Percentiles rank a stretch among this genome's conserved stretches.
These are phyloP conservation scores for Sycophila texana DNA, from an alignment of 2,888 invertebrate genomes.

Conservation along the genomic window DNA sequence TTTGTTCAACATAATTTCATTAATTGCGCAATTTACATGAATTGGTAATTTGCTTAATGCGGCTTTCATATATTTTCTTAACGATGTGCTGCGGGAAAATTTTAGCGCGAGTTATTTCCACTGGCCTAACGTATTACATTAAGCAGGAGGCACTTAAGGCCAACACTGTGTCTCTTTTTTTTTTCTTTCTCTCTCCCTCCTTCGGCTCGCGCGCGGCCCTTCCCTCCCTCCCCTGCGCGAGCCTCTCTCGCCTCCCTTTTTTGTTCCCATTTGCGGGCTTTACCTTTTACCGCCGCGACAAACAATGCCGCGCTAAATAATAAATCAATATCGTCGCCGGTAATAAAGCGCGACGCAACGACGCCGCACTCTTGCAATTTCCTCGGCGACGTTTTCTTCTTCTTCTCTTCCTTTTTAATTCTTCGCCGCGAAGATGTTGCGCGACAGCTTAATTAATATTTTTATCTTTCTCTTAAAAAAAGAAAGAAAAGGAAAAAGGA, in stretches of 20 bases:
- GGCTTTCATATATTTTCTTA: constrained; percentile 17
- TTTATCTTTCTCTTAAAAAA: background rate
- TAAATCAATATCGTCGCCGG: constrained; percentile 67
- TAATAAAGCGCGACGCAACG: constrained; percentile 59
- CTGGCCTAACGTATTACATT: constrained; percentile 37
- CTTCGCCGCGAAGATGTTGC: background rate
- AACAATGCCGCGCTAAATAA: constrained; percentile 64
- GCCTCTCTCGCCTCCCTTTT: constrained; percentile 7
- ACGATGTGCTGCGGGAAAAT: constrained; percentile 16
- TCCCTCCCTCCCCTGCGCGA: background rate
- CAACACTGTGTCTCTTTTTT: constrained; percentile 21
- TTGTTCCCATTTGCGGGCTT: constrained; percentile 36
- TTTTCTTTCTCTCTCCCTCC: background rate
- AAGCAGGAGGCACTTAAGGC: constrained; percentile 38
- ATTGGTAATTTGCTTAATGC: constrained; percentile 31
- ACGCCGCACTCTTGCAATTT: constrained; percentile 7
- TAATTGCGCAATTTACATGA: constrained; percentile 6
- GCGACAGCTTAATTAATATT: background rate
- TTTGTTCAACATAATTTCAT: background rate
- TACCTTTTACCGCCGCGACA: constrained; percentile 36
- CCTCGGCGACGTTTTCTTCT: background rate
- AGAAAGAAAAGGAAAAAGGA: background rate
- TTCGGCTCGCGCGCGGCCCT: background rate
- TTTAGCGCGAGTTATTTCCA: constrained; percentile 24
- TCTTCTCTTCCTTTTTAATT: background rate